Evolutionary conservation across 2,797 vertebrate species (phyloP), one percentile per base, ranked within the genome.

Genomic region (Danio kyathit): DNA sequence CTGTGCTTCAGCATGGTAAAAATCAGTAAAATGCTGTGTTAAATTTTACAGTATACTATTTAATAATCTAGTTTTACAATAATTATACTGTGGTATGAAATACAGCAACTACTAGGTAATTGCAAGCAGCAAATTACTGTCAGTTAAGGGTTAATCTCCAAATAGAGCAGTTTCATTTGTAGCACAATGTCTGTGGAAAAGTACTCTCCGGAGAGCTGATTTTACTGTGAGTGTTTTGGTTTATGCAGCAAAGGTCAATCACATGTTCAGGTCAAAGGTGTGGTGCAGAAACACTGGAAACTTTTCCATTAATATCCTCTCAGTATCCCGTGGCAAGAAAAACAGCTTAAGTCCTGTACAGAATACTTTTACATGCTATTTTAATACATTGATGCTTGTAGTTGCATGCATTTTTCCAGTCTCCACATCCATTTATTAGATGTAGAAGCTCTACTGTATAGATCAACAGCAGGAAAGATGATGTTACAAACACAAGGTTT

Each of bases 261-360:
- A 59, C 64, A 40, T 40, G 43, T 59, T 49, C 6, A 54, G 43
- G 54, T 78, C 64, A 78, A 77, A 78, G 76, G 64, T 78, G 21
- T 67, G 43, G 43, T 59, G 52, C 43, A 0, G 14, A 67, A 65
- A 54, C n/a, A 41, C 38, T 21, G 48, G 59, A 75, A 67, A 12
- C 1, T 57, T 57, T 67, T 59, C 51, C 10, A 5, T 0, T 16
- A 57, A 67, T 57, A 17, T 48, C 5, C 52, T 40, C 10, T 13
- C 21, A 8, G 52, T 14, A 43, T 77, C 21, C 21, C 5, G 14
- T 67, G 41, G 7, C 10, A 3, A 29, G 0, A 17, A 57, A 66
- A 57, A 19, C 63, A 1, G 40, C 40, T n/a, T n/a, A n/a, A n/a
- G n/a, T n/a, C n/a, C n/a, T n/a, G n/a, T n/a, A n/a, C n/a, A n/a